A percentile compares a stretch with the other conserved stretches of the same genome.
Evolutionary conservation across 2,888 invertebrate genomes (phyloP).

Genomic region (Malthinus flaveolus): DNA sequence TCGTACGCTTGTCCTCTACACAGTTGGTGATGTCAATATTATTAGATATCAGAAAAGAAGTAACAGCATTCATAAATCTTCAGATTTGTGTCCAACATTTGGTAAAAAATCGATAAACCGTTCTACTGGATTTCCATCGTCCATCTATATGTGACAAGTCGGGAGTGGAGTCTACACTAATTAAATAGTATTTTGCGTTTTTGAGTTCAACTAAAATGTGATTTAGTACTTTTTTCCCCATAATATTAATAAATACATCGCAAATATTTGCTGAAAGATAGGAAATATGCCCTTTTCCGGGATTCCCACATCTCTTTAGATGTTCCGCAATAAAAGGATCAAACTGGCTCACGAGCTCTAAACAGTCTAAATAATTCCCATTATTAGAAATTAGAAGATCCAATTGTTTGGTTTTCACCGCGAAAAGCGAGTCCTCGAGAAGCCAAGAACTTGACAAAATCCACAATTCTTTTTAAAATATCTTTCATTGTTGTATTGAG

Average conservation of each 20-base stretch:
- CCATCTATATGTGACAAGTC: slow-evolving; percentile 35
- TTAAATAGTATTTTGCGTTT: slow-evolving; percentile 29
- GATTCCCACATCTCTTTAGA: too few relatives aligned
- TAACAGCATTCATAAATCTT: slow-evolving; percentile 15
- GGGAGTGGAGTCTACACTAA: slow-evolving; percentile 37
- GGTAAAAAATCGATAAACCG: slow-evolving; percentile 30
- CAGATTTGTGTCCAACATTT: slow-evolving; percentile 29
- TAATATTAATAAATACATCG: slow-evolving; percentile 35
- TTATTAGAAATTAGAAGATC: too few relatives aligned
- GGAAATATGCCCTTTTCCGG: slow-evolving; percentile 8
- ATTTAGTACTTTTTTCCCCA: slow-evolving; percentile 27
- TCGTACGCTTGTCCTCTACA: slow-evolving; percentile 2
- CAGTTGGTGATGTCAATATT: neutral
- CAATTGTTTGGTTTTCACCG: too few relatives aligned
- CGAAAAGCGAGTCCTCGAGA: too few relatives aligned
- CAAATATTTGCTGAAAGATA: slow-evolving; percentile 36
- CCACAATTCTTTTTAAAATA: too few relatives aligned
- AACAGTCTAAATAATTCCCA: too few relatives aligned
- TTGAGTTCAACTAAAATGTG: slow-evolving; percentile 30
- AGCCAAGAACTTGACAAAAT: too few relatives aligned
- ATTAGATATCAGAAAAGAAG: neutral
- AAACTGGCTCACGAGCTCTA: too few relatives aligned
- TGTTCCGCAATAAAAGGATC: too few relatives aligned
- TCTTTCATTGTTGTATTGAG: too few relatives aligned
- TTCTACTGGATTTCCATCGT: slow-evolving; percentile 22